phyloP scores from a whole-genome alignment of 2,113 vertebrate genomes.

The Xiphophorus hellerii region DNA sequence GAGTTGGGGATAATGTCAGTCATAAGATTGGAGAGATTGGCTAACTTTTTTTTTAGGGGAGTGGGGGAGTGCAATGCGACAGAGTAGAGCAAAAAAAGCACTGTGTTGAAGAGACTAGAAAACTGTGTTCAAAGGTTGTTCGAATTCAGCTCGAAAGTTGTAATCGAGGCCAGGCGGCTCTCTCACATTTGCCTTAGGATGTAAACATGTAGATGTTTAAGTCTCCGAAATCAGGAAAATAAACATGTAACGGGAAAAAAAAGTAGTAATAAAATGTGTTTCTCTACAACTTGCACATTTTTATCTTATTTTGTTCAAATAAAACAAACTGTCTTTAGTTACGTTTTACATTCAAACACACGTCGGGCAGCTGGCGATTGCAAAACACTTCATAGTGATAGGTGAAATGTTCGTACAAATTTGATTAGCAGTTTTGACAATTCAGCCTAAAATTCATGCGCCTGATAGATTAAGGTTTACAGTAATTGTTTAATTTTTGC shows the following conservation, averaged over 20 bases:
- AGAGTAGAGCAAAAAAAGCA: not conserved
- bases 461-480: not conserved
- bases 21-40: constrained; percentile 44
- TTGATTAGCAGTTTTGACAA: not conserved
- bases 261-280: not conserved
- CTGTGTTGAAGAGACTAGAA: not conserved
- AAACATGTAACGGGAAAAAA: not conserved
- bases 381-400: too few relatives aligned
- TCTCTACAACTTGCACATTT: not conserved
- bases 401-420: not conserved
- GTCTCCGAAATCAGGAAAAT: not conserved
- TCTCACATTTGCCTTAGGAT: not conserved
- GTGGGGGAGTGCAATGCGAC: not conserved
- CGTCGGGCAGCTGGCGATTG: too few relatives aligned
- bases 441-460: not conserved
- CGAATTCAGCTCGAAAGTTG: not conserved
- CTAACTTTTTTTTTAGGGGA: constrained; percentile 15
- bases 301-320: not conserved
- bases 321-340: not conserved
- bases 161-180: not conserved
- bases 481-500: not conserved
- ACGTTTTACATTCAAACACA: not conserved
- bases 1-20: constrained; percentile 55
- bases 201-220: not conserved
- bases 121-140: not conserved